Evolutionary conservation across 2,113 vertebrate species (phyloP).

Genomic region (Zingel zingel): DNA sequence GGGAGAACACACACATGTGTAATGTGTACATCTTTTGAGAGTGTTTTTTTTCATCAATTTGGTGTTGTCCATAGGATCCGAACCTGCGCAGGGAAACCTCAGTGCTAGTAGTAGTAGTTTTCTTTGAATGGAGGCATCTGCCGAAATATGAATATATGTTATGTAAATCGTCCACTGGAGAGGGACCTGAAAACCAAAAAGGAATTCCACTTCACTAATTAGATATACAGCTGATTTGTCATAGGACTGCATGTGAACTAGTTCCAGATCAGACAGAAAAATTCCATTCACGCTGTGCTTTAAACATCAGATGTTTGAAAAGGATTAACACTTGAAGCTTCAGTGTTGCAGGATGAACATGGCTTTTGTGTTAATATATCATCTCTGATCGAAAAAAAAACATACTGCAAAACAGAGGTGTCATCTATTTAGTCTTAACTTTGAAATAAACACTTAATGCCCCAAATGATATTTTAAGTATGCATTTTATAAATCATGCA

Average conservation of each 20-base stretch:
- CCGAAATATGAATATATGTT: not conserved
- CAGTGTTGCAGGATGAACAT: not conserved
- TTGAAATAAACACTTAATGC: not conserved
- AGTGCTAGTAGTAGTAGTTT: too few relatives aligned
- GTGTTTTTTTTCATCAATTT: conserved; percentile 1
- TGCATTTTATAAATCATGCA: not conserved
- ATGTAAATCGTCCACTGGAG: not conserved
- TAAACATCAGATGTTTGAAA: not conserved
- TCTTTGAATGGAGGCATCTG: conserved; percentile 1
- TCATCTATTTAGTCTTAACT: not conserved
- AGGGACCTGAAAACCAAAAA: not conserved
- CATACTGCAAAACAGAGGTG: not conserved
- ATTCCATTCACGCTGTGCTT: not conserved
- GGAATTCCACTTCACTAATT: conserved; percentile 28
- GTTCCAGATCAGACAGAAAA: not conserved
- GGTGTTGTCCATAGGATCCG: not conserved
- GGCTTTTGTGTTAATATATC: not conserved
- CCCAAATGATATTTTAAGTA: not conserved
- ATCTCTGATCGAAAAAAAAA: not conserved
- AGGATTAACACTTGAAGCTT: not conserved
- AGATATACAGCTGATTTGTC: conserved; percentile 18
- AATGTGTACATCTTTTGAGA: not conserved
- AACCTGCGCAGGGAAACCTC: not conserved
- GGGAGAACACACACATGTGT: not conserved
- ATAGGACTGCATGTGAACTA: not conserved